Base-by-base conservation (phyloP, 2,888 invertebrate species). In the Julus scandinavius region DNA sequence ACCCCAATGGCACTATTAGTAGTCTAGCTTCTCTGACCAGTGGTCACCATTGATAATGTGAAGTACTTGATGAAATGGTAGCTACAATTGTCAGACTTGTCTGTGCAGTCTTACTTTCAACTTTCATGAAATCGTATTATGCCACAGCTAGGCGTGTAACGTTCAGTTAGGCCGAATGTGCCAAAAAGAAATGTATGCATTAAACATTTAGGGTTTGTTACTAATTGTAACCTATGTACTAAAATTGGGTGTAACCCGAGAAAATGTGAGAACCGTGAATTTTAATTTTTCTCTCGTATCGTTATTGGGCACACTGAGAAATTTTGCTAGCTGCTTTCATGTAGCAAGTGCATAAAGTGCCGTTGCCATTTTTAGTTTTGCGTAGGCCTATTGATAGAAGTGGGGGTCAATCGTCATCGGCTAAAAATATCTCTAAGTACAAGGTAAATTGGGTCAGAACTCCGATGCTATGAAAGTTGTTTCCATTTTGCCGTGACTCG, bases 391-490 rank as follows among this genome's bases (percentile, higher is more conserved):
- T 38, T 83, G 83, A 83, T 83, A 83, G 83, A 83, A 83, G 83
- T 83, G 29, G 83, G 83, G 83, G 83, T 83, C 83, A 83, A 38
- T 83, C 83, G 83, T 83, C 83, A 83, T 83, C 7, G 29, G 83
- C 7, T 83, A 83, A 83, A 83, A 83, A 83, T 83, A 83, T 83
- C 83, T 29, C 83, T 40, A n/a, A 2, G 40, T 83, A 83, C 83
- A 83, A 83, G 83, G 83, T 83, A 83, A 83, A 83, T 83, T 83
- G 83, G 83, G 83, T 83, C 83, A 83, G 29, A 83, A 40, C 54
- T 54, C 54, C 2, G 54, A 54, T 58, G 41, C 72, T 89, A 20
- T 29, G 49, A 89, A 45, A 49, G 89, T 85, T 58, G 88, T 89
- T 89, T 50, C 89, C 54, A 54, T 54, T 54, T 54, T 54, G 54